Base-by-base conservation (phyloP, 2,797 vertebrate species). In the Carduelis carduelis region DNA sequence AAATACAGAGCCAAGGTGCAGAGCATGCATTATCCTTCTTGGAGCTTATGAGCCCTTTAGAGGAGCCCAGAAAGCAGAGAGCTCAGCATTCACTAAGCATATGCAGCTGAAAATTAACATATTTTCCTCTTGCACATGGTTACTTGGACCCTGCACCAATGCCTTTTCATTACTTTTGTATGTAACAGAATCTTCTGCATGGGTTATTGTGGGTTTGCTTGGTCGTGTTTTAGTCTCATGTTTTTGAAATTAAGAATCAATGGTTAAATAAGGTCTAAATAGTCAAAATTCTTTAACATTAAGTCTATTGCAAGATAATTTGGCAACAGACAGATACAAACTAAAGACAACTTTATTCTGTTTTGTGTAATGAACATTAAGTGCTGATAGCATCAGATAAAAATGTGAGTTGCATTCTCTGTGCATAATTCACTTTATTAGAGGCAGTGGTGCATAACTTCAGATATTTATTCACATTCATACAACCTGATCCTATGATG, bases 1-100 rank as follows among this genome's bases (percentile, higher is more conserved):
- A 57, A 65, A 69, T 4, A 11, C 4, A 65, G 8, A 24, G 50
- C 19, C n/a, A 57, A 49, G 11, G 8, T n/a, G 23, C 46, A 72
- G 32, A 56, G 14, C 28, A 22, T 4, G 2, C 4, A 2, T 39
- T 12, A 11, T 26, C 46, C 47, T 66, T 11, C 22, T 71, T 47
- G 32, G 12, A 47, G 17, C 21, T 75, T 14, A 8, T 6, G 20
- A 75, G 11, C 6, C 13, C 39, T 70, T 72, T 41, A 61, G 5
- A 23, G 10, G 24, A 63, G 13, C 14, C 8, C n/a, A 43, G 12
- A 69, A 80, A 69, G 1, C 9, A 47, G 18, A 6, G 10, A 85
- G 30, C 17, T 24, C 0, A 12, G 3, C 4, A 53, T 43, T 63
- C 0, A 0, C 56, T 68, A 50, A 52, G 24, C 2, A 2, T 9